Base-by-base conservation (phyloP, 2,113 vertebrate species). In the Gymnorhina tibicen region DNA sequence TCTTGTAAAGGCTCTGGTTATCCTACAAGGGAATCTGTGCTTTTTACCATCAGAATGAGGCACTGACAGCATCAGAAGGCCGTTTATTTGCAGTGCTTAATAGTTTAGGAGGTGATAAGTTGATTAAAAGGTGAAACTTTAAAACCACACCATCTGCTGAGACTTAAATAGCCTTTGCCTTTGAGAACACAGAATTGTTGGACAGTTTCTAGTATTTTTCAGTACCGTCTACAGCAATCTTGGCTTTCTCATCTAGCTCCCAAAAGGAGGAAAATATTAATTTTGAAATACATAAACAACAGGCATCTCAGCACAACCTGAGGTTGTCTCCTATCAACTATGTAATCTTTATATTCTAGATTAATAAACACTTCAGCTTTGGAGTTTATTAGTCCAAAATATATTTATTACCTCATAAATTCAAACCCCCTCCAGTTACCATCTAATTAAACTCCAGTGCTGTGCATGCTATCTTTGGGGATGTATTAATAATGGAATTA, bases 321-420 rank as follows among this genome's bases (percentile, higher is more conserved):
- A 86, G 62, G 50, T 75, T 81, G 53, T 77, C 89, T 94, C 78
- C 72, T 83, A 78, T 93, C 89, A 79, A 4, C 91, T 91, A 39
- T 79, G 37, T 72, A 69, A 82, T 87, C 81, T 87, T 81, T 91
- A 59, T 84, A 75, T 94, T 93, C 52, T 62, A 79, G 84, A 95
- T 94, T 92, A 95, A 96, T 95, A 97, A 95, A 91, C 90, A 75
- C 82, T 94, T 95, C 89, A 93, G 74, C 67, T 62, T 83, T 39
- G 79, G 86, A 95, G 85, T 96, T 95, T 97, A 95, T 97, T 96
- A 96, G 93, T 91, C 72, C 59, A 81, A 94, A 96, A 95, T 88
- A 60, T 89, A 90, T 96, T 97, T 97, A 96, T 97, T 95, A 92
- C 89, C 75, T 97, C 88, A 91, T 97, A 94, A 96, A 96, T 92